Base-by-base conservation (phyloP, 1,140 invertebrate species). In the Delia radicum region DNA sequence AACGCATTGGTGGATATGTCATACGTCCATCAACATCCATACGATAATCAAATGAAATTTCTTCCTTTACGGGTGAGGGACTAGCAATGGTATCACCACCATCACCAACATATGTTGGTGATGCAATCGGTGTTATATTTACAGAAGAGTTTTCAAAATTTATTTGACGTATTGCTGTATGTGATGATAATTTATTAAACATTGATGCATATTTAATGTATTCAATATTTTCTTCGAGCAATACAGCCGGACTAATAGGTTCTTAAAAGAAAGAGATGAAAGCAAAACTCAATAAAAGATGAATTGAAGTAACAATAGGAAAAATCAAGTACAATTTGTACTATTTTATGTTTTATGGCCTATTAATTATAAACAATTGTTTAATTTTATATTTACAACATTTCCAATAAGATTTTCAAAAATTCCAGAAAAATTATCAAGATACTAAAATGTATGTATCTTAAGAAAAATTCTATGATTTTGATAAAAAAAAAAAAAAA, bases 81-180 rank as follows among this genome's bases (percentile, higher is more conserved):
- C 74, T 75, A 2, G 46, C 46, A 75, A 75, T 75, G 2, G 74
- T 33, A 31, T 75, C 46, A 37, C 33, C 21, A 18, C 31, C 65
- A 42, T n/a, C n/a, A n/a, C n/a, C n/a, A n/a, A n/a, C n/a, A 63
- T 69, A 27, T 8, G 65, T 69, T 24, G 65, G 65, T 12, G 65
- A 69, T 12, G 65, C 29, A 21, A 69, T 69, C 31, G 31, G 42
- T 62, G 62, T 67, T 67, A 42, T 61, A 33, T 63, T 63, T 2
- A 28, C 10, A 3, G 62, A 33, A 24, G 29, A 21, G 15, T 26
- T 69, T 21, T 33, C 65, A 21, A 33, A 69, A 21, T 69, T 24
- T 18, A 69, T 21, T 69, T 69, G 15, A 37, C 65, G 24, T 69
- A 33, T 69, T 37, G 29, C 4, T 37, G 18, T 18, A 55, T 55